Evolutionary conservation across 2,113 vertebrate species (phyloP).

Genomic region (Cacatua alba): DNA sequence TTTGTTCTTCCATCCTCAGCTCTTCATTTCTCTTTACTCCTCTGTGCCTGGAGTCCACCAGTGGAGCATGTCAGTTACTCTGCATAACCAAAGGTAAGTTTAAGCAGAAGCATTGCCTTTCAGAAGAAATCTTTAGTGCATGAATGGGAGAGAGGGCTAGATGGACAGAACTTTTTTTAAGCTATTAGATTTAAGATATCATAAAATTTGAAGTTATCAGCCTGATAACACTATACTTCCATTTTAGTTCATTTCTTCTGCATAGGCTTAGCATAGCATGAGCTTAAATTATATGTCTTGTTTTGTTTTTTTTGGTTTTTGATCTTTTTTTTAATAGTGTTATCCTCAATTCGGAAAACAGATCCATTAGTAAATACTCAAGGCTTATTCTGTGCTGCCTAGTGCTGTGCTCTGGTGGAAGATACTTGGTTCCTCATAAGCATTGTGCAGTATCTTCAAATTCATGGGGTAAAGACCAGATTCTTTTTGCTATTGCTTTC

Average conservation of each 20-base stretch:
- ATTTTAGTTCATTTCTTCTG: background rate
- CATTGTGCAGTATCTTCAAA: background rate
- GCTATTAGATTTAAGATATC: background rate
- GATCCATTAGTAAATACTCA: background rate
- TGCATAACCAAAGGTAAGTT: background rate
- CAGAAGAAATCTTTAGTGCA: background rate
- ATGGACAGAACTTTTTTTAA: background rate
- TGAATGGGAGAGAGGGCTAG: background rate
- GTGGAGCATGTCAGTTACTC: background rate
- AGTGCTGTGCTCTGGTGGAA: background rate
- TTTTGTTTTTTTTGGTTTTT: background rate
- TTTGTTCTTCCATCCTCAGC: background rate
- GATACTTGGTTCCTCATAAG: background rate
- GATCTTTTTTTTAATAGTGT: background rate
- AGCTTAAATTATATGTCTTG: background rate
- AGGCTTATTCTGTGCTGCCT: background rate
- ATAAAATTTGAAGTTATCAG: background rate
- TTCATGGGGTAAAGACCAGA: background rate
- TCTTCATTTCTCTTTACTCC: background rate
- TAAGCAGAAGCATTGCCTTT: background rate
- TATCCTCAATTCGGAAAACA: background rate
- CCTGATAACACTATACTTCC: background rate
- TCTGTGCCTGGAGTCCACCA: background rate
- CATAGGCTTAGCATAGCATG: background rate
- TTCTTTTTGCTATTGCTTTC: background rate